A percentile compares a stretch with the other conserved stretches of the same genome.
phyloP scores from a whole-genome alignment of 1,140 invertebrate species.

The Plectrocnemia conspersa region DNA sequence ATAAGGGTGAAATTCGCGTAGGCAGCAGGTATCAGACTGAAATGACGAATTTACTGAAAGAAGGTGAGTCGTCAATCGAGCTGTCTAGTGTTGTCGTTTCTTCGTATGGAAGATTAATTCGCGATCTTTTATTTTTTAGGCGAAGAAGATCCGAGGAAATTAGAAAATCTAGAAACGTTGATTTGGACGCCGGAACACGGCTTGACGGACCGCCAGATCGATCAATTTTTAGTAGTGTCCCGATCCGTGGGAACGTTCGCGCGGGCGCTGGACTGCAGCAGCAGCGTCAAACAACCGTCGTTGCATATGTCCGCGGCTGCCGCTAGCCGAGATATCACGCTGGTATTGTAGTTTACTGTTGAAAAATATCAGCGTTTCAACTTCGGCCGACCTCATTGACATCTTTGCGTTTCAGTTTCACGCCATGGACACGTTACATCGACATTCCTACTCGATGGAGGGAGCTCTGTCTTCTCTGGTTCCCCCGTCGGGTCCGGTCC shows the following conservation, averaged over 20 bases:
- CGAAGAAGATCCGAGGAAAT: slow-evolving; percentile 71
- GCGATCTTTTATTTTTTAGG: slow-evolving; percentile 42
- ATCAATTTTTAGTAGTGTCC: slow-evolving; percentile 97
- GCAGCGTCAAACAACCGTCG: slow-evolving; percentile 95
- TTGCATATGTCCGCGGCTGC: slow-evolving; percentile 98
- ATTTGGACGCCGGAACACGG: slow-evolving; percentile 90
- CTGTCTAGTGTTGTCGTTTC: not conserved
- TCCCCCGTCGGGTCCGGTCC: slow-evolving; percentile 89
- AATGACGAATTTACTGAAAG: slow-evolving; percentile 66
- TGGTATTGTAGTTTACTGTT: slow-evolving; percentile 61
- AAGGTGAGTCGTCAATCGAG: slow-evolving; percentile 46
- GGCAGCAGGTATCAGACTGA: slow-evolving; percentile 97
- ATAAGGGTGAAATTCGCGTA: slow-evolving; percentile 90
- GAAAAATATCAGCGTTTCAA: not conserved
- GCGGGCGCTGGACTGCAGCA: slow-evolving; percentile 94
- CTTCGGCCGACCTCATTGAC: not conserved
- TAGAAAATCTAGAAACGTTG: slow-evolving; percentile 82
- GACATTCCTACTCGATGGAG: slow-evolving; percentile 87
- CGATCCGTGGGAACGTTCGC: slow-evolving; percentile 98
- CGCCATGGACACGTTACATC: slow-evolving; percentile 96
- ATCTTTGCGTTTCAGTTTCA: slow-evolving; percentile 68
- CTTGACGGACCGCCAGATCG: slow-evolving; percentile 92
- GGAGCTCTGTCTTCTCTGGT: slow-evolving; percentile 90
- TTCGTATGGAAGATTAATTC: not conserved
- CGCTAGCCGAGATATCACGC: slow-evolving; percentile 94